Percentiles rank a stretch among this genome's conserved stretches.
phyloP scores from a whole-genome alignment of 2,797 vertebrate species.

The Microctenopoma steveboyesi region DNA sequence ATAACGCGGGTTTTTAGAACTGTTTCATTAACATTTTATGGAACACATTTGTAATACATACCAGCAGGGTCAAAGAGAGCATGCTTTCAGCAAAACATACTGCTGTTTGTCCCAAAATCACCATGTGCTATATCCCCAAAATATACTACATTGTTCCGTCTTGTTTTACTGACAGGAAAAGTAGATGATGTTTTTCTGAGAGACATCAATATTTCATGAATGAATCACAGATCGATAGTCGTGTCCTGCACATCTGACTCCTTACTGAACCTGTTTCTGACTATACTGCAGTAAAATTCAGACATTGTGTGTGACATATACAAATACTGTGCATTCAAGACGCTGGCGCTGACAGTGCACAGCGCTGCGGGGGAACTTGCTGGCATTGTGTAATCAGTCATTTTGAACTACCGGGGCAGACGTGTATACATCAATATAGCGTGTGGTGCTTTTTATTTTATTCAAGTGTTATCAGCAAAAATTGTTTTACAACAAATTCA shows the following conservation, averaged over 20 bases:
- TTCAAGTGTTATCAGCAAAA: constrained; percentile 29
- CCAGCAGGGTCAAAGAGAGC: neutral
- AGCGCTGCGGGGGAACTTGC: constrained; percentile 31
- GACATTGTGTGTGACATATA: constrained; percentile 34
- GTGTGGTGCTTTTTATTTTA: constrained; percentile 12
- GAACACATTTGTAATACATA: neutral
- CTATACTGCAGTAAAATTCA: constrained; percentile 50
- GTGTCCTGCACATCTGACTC: constrained; percentile 56
- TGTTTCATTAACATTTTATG: neutral
- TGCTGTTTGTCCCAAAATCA: neutral
- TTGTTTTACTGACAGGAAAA: constrained; percentile 27
- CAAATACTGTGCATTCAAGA: constrained; percentile 31
- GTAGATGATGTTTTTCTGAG: constrained; percentile 56
- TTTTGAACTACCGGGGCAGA: constrained; percentile 27
- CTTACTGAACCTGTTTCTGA: constrained; percentile 58
- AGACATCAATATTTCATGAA: constrained; percentile 68
- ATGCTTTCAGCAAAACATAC: neutral
- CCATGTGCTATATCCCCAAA: neutral
- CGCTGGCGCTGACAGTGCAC: constrained; percentile 16
- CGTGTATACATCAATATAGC: constrained; percentile 15
- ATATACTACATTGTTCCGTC: constrained; percentile 11
- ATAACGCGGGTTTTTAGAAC: neutral
- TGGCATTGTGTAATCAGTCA: constrained; percentile 39
- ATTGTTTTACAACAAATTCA: neutral
- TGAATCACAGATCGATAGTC: constrained; percentile 59